A percentile compares a stretch with the other conserved stretches of the same genome.
phyloP scores from a whole-genome alignment of 92 coral and sea anemone species.

The Bergia sp. region DNA sequence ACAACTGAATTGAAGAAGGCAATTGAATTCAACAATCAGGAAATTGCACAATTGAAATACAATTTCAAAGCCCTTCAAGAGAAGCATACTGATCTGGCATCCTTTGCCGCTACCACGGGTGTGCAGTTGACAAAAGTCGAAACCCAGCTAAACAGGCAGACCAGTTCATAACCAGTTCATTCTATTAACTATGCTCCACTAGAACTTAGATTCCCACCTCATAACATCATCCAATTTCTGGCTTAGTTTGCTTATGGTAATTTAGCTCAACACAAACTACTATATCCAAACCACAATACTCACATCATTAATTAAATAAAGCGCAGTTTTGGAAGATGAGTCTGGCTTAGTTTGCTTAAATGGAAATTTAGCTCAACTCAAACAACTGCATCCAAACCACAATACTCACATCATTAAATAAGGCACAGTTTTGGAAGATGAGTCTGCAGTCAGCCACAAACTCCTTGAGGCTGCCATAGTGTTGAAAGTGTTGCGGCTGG shows the following conservation, averaged over 20 bases:
- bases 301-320: constrained; percentile 91
- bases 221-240: too few relatives aligned
- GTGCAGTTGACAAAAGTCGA: too few relatives aligned
- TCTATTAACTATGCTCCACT: too few relatives aligned
- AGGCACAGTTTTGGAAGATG: constrained; percentile 88
- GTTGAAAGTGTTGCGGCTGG: constrained; percentile 94
- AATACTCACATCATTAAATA: constrained; percentile 92
- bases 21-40: too few relatives aligned
- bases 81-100: too few relatives aligned
- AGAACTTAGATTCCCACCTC: too few relatives aligned
- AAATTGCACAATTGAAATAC: too few relatives aligned
- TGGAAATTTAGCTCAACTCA: neutral
- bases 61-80: too few relatives aligned
- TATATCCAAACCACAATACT: constrained; percentile 37
- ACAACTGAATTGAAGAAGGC: too few relatives aligned
- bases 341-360: constrained; percentile 4
- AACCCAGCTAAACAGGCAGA: too few relatives aligned
- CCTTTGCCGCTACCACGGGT: too few relatives aligned
- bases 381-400: neutral
- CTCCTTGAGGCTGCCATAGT: constrained; percentile 75
- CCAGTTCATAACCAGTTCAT: too few relatives aligned
- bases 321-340: constrained; percentile 92
- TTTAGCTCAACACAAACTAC: neutral
- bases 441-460: constrained; percentile 90
- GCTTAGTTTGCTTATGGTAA: neutral